phyloP scores from a whole-genome alignment of 2,888 invertebrate species.

The Fragum whitleyi region DNA sequence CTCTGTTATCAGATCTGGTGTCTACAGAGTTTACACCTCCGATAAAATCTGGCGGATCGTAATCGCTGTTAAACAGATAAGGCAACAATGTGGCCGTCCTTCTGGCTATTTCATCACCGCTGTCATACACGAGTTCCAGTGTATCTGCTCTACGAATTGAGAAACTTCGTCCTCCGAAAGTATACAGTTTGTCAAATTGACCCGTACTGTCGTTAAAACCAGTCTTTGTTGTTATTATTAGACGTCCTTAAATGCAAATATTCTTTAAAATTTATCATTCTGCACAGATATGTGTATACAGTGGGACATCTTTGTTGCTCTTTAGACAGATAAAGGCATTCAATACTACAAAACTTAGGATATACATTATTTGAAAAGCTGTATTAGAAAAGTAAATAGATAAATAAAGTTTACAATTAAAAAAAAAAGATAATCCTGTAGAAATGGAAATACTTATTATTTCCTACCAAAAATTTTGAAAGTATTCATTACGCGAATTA shows the following conservation, averaged over 20 bases:
- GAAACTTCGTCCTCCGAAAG: slow-evolving; percentile 72
- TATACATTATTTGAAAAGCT: too few relatives aligned
- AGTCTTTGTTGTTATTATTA: slow-evolving; percentile 62
- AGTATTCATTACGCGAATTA: too few relatives aligned
- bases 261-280: too few relatives aligned
- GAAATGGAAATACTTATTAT: too few relatives aligned
- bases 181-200: slow-evolving; percentile 62
- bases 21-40: slow-evolving; percentile 45
- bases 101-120: slow-evolving; percentile 60
- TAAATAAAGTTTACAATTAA: too few relatives aligned
- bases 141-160: slow-evolving; percentile 63
- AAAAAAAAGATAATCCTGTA: too few relatives aligned
- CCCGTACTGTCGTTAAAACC: slow-evolving; percentile 59
- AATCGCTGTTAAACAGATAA: slow-evolving; percentile 62
- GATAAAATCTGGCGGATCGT: background rate
- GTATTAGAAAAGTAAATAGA: too few relatives aligned
- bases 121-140: slow-evolving; percentile 69
- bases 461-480: too few relatives aligned
- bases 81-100: slow-evolving; percentile 45
- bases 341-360: too few relatives aligned
- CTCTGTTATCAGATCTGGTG: slow-evolving; percentile 71
- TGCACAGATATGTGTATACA: too few relatives aligned
- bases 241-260: slow-evolving; percentile 62
- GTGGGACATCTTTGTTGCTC: too few relatives aligned
- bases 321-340: too few relatives aligned